Evolutionary conservation across 2,888 invertebrate species (phyloP), one percentile per base, ranked within the genome.

Genomic region (Trilocha varians): DNA sequence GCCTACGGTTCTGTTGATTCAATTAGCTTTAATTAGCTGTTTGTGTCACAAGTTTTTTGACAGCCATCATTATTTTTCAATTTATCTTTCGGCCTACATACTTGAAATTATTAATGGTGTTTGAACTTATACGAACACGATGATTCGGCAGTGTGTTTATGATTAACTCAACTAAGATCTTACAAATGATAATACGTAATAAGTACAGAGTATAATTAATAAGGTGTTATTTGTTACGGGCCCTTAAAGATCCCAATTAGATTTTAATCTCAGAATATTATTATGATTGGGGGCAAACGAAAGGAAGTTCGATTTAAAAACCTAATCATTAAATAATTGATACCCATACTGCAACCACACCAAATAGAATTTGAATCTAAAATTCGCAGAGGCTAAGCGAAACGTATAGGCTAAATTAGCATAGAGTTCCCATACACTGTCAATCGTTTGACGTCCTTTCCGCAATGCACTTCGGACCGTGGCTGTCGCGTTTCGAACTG

Each of bases 351-450:
- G 0, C 11, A 11, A 25, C 25, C 25, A 25, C 25, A 25, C 5
- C 25, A 25, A 25, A 1, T 18, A 18, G 8, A 25, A 25, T 9
- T 25, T 11, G 25, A 25, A 25, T 25, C 25, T 25, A 11, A 43
- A 53, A 47, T 59, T 48, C 55, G 64, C 59, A 63, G 65, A 50
- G 59, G 59, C 55, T 52, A 53, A 48, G 52, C 71, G 65, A 70
- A 72, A 73, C 64, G 52, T 54, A 47, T 57, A 55, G 49, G 52
- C 49, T 42, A 59, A 60, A 77, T 78, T 78, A 72, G 74, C 78
- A 76, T 76, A 71, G 58, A 58, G 72, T 70, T 75, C 75, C 71
- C 62, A 57, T 67, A 74, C 62, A 60, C 67, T 58, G 70, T 74
- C 75, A 69, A 70, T 67, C 59, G 57, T 36, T 39, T 45, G 57